Evolutionary conservation across 2,888 invertebrate species (phyloP).

Genomic region (Tenodera sinensis): DNA sequence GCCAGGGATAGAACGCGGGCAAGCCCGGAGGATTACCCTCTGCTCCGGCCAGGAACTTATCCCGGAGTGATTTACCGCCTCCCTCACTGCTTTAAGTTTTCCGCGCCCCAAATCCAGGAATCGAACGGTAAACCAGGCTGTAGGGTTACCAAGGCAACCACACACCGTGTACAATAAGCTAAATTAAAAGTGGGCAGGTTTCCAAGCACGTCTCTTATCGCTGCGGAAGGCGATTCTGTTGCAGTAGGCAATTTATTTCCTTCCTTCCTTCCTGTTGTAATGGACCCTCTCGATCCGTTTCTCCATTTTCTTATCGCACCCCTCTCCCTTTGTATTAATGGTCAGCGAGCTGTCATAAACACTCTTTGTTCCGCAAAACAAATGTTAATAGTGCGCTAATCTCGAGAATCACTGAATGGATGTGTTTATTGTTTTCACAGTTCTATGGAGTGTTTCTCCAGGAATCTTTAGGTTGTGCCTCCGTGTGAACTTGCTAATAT

Average conservation of each 20-base stretch:
- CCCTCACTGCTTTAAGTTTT: neutral
- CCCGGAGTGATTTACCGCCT: neutral
- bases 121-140: neutral
- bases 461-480: too few relatives aligned
- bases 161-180: neutral
- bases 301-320: neutral
- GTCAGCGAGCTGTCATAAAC: neutral
- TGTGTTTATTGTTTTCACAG: too few relatives aligned
- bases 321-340: neutral
- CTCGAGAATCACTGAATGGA: too few relatives aligned
- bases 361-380: neutral
- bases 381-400: too few relatives aligned
- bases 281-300: neutral
- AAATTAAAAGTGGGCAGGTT: neutral
- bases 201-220: conserved; percentile 9
- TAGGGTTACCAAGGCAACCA: neutral
- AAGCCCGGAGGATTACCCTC: neutral
- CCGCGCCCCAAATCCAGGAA: neutral
- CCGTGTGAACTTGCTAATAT: too few relatives aligned
- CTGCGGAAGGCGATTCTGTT: conserved; percentile 26
- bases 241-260: conserved; percentile 25
- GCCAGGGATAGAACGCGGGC: neutral
- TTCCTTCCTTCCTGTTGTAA: conserved; percentile 16
- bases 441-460: too few relatives aligned
- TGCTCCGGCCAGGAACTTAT: neutral